Evolutionary conservation across 2,797 vertebrate species (phyloP).

Genomic region (Phaenicophaeus curvirostris): DNA sequence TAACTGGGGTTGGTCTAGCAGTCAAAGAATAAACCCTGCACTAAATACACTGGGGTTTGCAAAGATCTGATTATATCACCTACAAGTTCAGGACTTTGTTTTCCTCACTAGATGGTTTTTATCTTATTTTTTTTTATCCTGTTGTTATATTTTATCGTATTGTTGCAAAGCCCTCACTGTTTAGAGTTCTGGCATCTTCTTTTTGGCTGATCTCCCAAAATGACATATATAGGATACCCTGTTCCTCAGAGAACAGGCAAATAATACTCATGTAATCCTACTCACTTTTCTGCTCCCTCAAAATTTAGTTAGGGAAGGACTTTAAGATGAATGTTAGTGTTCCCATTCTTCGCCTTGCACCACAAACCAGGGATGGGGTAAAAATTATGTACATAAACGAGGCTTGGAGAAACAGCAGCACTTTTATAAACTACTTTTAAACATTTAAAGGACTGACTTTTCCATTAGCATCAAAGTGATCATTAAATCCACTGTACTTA

Average conservation of each 20-base stretch:
- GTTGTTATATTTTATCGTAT: conserved; percentile 6
- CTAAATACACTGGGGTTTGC: conserved; percentile 22
- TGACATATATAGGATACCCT: conserved; percentile 20
- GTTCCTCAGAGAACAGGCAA: not conserved
- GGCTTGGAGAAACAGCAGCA: not conserved
- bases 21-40: conserved; percentile 34
- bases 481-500: not conserved
- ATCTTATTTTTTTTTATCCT: not conserved
- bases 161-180: not conserved
- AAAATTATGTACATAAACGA: not conserved
- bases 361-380: not conserved
- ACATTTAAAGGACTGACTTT: not conserved
- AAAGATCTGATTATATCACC: conserved; percentile 41
- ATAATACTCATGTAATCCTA: not conserved
- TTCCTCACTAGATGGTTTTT: not conserved
- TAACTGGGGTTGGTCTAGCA: conserved; percentile 55
- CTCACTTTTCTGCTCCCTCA: not conserved
- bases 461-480: not conserved
- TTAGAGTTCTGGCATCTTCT: conserved; percentile 39
- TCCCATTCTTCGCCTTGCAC: conserved; percentile 28
- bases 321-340: conserved; percentile 27
- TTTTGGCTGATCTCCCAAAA: conserved; percentile 4
- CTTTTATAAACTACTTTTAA: not conserved
- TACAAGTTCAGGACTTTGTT: conserved; percentile 33
- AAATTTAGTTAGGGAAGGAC: conserved; percentile 3